Evolutionary conservation across 2,888 invertebrate genomes (phyloP).

Genomic region (Tubulanus polymorphus): DNA sequence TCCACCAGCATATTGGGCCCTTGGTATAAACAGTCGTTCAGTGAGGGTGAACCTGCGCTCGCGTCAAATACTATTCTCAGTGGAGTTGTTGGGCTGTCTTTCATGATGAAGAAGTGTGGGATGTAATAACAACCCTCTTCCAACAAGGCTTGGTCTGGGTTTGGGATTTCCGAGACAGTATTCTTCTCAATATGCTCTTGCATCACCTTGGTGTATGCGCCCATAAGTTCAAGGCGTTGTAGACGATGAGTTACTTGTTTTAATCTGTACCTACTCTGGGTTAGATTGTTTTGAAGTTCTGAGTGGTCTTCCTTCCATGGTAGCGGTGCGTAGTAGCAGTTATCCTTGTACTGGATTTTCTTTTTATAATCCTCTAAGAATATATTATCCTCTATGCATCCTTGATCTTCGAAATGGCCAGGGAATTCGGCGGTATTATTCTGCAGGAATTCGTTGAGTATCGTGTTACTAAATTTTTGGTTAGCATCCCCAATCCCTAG

Average conservation of each 20-base stretch:
- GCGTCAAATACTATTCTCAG: constrained; percentile 1
- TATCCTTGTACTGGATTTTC: neutral
- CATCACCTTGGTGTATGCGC: neutral
- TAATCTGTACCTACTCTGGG: neutral
- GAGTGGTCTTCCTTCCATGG: neutral
- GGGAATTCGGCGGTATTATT: neutral
- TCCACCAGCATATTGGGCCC: neutral
- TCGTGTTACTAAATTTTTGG: neutral
- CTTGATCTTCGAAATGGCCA: too few species aligned
- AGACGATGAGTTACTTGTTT: neutral
- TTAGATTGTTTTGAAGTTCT: neutral
- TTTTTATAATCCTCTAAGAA: too few species aligned
- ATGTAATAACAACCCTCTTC: neutral
- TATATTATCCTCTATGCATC: too few species aligned
- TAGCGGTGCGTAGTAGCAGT: neutral
- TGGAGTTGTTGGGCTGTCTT: neutral
- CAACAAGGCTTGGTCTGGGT: neutral
- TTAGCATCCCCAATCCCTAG: too few species aligned
- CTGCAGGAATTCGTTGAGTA: neutral
- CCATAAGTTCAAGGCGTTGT: neutral
- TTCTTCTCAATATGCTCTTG: neutral
- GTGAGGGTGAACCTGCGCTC: neutral
- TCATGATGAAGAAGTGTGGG: neutral
- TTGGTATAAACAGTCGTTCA: neutral
- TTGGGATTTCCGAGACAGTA: neutral